Evolutionary conservation across 2,113 vertebrate species (phyloP).

Genomic region (Glaucidium brasilianum): DNA sequence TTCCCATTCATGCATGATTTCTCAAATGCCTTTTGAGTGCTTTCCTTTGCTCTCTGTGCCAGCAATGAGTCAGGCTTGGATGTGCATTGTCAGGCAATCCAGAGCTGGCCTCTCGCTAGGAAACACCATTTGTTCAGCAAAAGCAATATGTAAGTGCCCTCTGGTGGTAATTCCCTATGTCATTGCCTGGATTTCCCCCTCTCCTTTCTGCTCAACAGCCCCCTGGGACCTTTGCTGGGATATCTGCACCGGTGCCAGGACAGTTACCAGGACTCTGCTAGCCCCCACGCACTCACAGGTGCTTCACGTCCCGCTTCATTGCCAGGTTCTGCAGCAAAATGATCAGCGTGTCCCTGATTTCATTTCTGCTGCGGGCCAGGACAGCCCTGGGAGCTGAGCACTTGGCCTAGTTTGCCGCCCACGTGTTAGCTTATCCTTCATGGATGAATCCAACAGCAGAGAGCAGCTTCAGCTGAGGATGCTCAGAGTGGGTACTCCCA

Average conservation of each 20-base stretch:
- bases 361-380: background rate
- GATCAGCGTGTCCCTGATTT: background rate
- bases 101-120: background rate
- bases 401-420: background rate
- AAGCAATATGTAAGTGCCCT: conserved; percentile 14
- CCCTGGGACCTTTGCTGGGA: background rate
- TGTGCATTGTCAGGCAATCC: background rate
- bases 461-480: background rate
- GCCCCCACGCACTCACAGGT: fast-evolving
- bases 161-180: background rate
- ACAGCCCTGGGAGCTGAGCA: fast-evolving
- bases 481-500: background rate
- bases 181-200: background rate
- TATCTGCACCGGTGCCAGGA: fast-evolving
- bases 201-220: background rate
- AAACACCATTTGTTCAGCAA: background rate
- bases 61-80: conserved; percentile 31
- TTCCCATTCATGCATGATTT: conserved; percentile 16
- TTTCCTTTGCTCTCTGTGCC: conserved; percentile 19
- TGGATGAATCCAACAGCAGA: background rate
- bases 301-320: fast-evolving
- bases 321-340: background rate
- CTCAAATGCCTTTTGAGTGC: conserved; percentile 26
- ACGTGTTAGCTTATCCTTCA: background rate
- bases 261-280: too few relatives aligned